Conservation (phyloP, 2,888 invertebrate species). For the Selenia dentaria region DNA sequence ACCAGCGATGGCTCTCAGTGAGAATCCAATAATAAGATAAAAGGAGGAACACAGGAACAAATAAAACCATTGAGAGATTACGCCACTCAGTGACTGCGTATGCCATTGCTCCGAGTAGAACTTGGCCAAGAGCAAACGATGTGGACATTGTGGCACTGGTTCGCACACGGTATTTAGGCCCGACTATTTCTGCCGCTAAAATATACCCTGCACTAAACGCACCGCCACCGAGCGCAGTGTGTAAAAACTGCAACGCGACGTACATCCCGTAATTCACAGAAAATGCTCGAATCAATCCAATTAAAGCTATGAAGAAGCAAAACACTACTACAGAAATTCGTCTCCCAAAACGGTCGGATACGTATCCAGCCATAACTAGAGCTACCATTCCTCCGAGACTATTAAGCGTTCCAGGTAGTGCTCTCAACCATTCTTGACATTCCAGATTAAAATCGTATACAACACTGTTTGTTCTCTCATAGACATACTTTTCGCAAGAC, state of each 20-base stretch:
- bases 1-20: slow-evolving; percentile 91
- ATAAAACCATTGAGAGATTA: slow-evolving; percentile 86
- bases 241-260: slow-evolving; percentile 64
- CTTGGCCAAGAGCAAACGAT: slow-evolving; percentile 90
- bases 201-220: slow-evolving; percentile 74
- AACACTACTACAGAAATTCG: slow-evolving; percentile 67
- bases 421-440: slow-evolving; percentile 87
- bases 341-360: slow-evolving; percentile 86
- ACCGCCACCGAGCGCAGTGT: slow-evolving; percentile 73
- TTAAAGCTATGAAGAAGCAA: slow-evolving; percentile 65
- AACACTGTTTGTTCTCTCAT: slow-evolving; percentile 64
- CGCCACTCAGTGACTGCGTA: slow-evolving; percentile 89
- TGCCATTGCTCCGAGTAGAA: slow-evolving; percentile 87
- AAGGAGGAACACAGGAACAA: slow-evolving; percentile 87
- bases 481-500: slow-evolving; percentile 63
- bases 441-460: slow-evolving; percentile 73
- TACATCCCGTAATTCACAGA: slow-evolving; percentile 75
- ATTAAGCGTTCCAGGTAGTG: slow-evolving; percentile 90
- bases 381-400: slow-evolving; percentile 89
- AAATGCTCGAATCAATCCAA: slow-evolving; percentile 68
- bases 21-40: slow-evolving; percentile 87
- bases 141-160: slow-evolving; percentile 89
- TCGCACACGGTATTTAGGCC: slow-evolving; percentile 88
- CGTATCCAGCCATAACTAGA: slow-evolving; percentile 86
- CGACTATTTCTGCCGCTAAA: slow-evolving; percentile 90